Evolutionary conservation across 1,140 invertebrate species (phyloP), one percentile per base, ranked within the genome.

Genomic region (Drosophila bifasciata): DNA sequence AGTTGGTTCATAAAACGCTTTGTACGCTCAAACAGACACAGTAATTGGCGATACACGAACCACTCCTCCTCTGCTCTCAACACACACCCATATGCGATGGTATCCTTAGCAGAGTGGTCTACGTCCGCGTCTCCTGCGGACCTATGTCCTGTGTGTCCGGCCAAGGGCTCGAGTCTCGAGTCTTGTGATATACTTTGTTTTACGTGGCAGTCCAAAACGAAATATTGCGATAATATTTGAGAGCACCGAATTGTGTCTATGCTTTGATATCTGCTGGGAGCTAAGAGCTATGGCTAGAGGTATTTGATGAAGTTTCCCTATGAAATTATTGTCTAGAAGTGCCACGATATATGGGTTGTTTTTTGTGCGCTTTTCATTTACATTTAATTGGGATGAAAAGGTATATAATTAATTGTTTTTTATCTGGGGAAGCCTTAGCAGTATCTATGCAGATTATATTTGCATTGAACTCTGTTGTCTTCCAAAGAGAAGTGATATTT

Each of bases 1-100:
- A 78, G 81, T 88, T 86, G 83, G 77, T 88, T 86, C 83, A 86
- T 86, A 88, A 86, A 81, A 86, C 81, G 81, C 81, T 86, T 86
- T 88, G 81, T 81, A 81, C 81, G 81, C 81, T 86, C 81, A 86
- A 86, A 86, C 81, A 88, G 83, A 81, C 81, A 86, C 81, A 81
- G 81, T 86, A 86, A 86, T 86, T 86, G 81, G 83, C 83, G 81
- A 77, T 85, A 88, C 74, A 84, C 36, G 11, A 3, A 13, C 9
- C 32, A 3, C 32, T 4, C 11, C 32, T 3, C 32, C 4, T 25
- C 16, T n/a, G n/a, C 57, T 19, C 11, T 25, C 43, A 58, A 62
- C 50, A 50, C 11, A 56, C 36, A 56, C 39, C 57, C 51, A 68
- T 57, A 71, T 49, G 11, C 32, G 3, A 11, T 5, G 32, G 32